A percentile compares a stretch with the other conserved stretches of the same genome.
Conservation (phyloP, 2,113 vertebrate species). For the Aplodontia rufa region DNA sequence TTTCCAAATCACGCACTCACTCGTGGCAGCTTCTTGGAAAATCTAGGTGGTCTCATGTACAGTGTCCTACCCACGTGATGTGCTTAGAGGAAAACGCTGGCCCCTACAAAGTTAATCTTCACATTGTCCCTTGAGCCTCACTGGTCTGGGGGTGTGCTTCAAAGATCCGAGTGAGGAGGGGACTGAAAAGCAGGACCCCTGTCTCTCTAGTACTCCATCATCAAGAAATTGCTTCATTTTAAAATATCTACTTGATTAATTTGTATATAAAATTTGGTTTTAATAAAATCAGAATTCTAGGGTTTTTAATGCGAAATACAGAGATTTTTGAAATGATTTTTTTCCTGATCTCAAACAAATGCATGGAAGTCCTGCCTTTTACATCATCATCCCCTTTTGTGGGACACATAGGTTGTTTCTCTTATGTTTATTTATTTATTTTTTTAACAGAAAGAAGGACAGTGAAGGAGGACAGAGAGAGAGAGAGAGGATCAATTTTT, state of each 20-base stretch:
- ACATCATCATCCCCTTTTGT: not conserved
- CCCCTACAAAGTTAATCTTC: not conserved
- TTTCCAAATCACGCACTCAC: not conserved
- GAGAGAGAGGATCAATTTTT: too few relatives aligned
- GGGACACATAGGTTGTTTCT: not conserved
- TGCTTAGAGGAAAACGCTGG: not conserved
- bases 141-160: not conserved
- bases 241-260: not conserved
- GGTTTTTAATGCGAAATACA: not conserved
- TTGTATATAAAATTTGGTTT: not conserved
- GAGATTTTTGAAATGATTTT: not conserved
- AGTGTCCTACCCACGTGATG: accelerated
- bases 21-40: not conserved
- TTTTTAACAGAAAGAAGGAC: too few relatives aligned
- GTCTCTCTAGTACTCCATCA: not conserved
- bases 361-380: not conserved
- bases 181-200: not conserved
- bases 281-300: not conserved
- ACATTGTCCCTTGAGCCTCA: not conserved
- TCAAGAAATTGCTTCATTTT: not conserved
- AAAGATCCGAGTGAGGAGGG: too few relatives aligned
- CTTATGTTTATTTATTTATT: too few relatives aligned
- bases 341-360: not conserved
- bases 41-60: accelerated
- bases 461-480: too few relatives aligned